phyloP scores from a whole-genome alignment of 2,113 vertebrate genomes.

The Lophura nycthemera region DNA sequence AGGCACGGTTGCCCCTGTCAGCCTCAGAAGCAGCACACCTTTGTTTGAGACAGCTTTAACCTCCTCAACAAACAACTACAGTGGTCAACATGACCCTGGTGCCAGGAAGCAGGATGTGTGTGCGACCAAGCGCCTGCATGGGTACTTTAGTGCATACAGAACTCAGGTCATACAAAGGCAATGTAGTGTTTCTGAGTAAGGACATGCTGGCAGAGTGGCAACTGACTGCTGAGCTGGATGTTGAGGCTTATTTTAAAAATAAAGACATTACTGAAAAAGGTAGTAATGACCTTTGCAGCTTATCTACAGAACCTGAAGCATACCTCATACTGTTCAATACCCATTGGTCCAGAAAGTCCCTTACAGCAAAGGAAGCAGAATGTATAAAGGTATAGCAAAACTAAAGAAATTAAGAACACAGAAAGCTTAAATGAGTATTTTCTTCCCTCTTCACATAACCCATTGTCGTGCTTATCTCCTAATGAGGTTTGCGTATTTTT shows the following conservation, averaged over 20 bases:
- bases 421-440: background rate
- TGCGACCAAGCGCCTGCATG: background rate
- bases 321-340: background rate
- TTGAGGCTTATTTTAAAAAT: background rate
- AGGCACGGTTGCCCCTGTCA: background rate
- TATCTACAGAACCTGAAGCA: background rate
- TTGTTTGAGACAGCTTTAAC: slow-evolving; percentile 9
- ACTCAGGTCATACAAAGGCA: background rate
- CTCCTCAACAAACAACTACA: background rate
- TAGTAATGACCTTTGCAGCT: background rate
- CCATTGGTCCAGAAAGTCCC: background rate
- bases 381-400: background rate
- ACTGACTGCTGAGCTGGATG: background rate
- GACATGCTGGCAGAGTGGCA: background rate
- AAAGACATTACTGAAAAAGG: background rate
- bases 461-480: background rate
- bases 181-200: background rate
- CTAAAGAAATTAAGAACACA: background rate
- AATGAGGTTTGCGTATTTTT: background rate
- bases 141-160: background rate
- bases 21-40: background rate
- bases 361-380: background rate
- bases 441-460: background rate
- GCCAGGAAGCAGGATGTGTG: rapidly evolving
- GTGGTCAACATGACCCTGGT: background rate